A percentile compares a stretch with the other conserved stretches of the same genome.
Conservation (phyloP, 2,888 invertebrate species). For the Lasioglossum oenotherae region DNA sequence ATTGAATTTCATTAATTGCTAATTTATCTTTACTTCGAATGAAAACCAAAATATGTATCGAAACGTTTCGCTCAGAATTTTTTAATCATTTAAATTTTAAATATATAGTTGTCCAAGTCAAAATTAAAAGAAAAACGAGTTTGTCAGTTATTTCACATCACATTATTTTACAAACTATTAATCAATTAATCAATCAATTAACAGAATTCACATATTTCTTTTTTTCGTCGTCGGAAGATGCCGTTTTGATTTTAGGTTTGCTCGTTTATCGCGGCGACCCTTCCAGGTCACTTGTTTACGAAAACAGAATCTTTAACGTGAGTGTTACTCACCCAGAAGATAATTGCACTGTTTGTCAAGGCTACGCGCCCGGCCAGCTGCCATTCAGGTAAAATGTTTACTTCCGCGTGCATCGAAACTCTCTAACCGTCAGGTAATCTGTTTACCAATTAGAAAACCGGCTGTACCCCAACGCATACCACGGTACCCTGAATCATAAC, state of each 20-base stretch:
- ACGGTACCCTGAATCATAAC: background rate
- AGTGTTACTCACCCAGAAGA: background rate
- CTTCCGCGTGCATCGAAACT: background rate
- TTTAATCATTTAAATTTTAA: background rate
- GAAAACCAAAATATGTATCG: background rate
- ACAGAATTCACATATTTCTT: background rate
- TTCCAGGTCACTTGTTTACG: slow-evolving; percentile 9
- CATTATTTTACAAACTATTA: too few species aligned
- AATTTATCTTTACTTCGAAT: background rate
- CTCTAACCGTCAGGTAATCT: slow-evolving; percentile 36
- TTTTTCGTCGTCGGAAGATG: background rate
- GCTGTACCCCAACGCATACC: background rate
- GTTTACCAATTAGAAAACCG: slow-evolving; percentile 21
- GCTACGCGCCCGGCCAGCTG: background rate
- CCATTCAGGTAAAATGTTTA: slow-evolving; percentile 48
- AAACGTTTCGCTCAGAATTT: background rate
- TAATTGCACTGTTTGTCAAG: background rate
- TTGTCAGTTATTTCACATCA: too few species aligned
- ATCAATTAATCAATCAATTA: too few species aligned
- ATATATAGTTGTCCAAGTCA: too few species aligned
- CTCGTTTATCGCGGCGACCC: background rate
- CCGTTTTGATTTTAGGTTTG: background rate
- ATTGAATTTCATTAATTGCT: background rate
- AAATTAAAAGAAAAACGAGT: too few species aligned
- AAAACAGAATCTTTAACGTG: background rate